Percentiles rank a stretch among this genome's conserved stretches.
Conservation (phyloP, 1,140 invertebrate genomes). For the Latrodectus geometricus region DNA sequence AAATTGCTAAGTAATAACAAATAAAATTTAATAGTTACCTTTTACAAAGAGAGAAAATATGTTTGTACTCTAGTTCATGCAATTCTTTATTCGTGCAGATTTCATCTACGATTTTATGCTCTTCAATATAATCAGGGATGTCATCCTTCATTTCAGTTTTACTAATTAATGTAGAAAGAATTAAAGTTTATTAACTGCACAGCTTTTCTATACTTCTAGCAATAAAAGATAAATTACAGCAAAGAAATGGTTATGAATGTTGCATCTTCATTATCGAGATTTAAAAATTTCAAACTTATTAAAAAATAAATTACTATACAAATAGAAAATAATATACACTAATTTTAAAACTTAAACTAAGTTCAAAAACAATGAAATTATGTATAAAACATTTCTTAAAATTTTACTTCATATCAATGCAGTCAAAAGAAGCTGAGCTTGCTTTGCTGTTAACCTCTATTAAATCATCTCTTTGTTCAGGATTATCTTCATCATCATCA, state of each 20-base stretch:
- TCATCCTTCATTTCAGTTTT: constrained; percentile 38
- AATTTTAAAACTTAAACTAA: neutral
- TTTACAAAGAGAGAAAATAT: constrained; percentile 11
- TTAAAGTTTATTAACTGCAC: neutral
- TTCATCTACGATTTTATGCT: constrained; percentile 42
- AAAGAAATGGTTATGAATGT: no score
- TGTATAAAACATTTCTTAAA: neutral
- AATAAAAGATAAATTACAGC: no score
- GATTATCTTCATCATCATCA: constrained; percentile 12
- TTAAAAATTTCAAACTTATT: no score
- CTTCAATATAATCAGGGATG: constrained; percentile 18
- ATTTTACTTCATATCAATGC: constrained; percentile 20
- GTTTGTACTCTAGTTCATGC: neutral
- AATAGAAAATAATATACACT: no score
- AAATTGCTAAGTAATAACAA: neutral
- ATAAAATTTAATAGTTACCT: constrained; percentile 6
- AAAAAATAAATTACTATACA: no score
- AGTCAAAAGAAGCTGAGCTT: constrained; percentile 25
- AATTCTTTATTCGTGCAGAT: constrained; percentile 16
- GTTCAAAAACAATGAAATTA: neutral
- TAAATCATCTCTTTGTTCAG: neutral
- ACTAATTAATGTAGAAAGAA: constrained; percentile 10
- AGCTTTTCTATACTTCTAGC: no score
- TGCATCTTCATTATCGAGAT: no score
- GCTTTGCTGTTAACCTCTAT: neutral